Conservation (phyloP, 2,888 invertebrate species). For the Thereva nobilitata region DNA sequence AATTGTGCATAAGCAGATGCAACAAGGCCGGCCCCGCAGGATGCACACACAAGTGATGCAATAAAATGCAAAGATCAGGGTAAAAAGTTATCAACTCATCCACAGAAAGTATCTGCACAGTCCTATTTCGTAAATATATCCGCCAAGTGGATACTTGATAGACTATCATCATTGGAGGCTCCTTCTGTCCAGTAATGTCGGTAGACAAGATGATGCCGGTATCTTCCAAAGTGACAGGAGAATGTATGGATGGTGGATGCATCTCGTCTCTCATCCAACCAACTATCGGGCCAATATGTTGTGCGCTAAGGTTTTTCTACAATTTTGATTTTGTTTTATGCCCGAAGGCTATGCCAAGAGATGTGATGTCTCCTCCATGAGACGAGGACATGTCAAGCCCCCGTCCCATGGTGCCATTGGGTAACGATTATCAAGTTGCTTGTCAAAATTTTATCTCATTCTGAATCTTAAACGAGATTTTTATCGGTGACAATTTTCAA, state of each 20-base stretch:
- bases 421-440: conserved; percentile 22
- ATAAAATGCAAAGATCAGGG: conserved; percentile 30
- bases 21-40: background rate
- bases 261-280: conserved; percentile 21
- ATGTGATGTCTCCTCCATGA: background rate
- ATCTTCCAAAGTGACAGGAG: conserved; percentile 23
- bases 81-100: conserved; percentile 6
- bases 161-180: no score
- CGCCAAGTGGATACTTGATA: no score
- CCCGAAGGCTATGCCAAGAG: background rate
- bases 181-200: no score
- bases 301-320: background rate
- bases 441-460: conserved; percentile 27
- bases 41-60: background rate
- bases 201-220: background rate
- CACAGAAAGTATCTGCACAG: background rate
- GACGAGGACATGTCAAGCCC: conserved; percentile 19
- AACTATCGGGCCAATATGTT: conserved; percentile 16
- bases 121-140: no score
- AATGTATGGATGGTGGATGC: conserved; percentile 27
- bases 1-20: conserved; percentile 16
- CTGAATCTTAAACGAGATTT: conserved; percentile 7
- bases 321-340: background rate
- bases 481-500: conserved; percentile 16
- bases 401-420: conserved; percentile 5